These are phyloP conservation scores for Crotalus viridis DNA, from an alignment of 2,113 vertebrate species.

Conservation along the genomic window DNA sequence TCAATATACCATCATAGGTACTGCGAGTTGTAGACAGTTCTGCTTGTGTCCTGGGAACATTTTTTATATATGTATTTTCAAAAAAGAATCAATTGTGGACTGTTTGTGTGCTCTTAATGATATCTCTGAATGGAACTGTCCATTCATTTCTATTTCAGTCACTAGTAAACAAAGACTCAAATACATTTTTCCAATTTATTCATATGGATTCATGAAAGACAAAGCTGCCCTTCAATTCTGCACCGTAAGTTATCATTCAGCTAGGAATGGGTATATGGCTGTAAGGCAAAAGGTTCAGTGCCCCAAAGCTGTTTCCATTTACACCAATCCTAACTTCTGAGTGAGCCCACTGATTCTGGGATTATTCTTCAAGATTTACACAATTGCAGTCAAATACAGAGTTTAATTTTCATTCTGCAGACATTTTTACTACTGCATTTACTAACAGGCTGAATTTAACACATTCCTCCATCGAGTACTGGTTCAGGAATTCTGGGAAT, in stretches of 20 bases:
- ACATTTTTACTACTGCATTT: slow-evolving; percentile 2
- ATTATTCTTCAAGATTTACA: slow-evolving; percentile 27
- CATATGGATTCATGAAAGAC: slow-evolving; percentile 12
- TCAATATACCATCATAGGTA: not conserved
- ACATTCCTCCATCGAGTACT: not conserved
- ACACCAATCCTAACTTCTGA: slow-evolving; percentile 3
- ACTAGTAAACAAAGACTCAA: not conserved
- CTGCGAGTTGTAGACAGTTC: not conserved
- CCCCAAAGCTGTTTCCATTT: slow-evolving; percentile 22
- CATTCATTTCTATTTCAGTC: not conserved
- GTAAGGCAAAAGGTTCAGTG: not conserved
- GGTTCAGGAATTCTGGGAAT: too few species aligned
- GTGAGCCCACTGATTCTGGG: slow-evolving; percentile 7
- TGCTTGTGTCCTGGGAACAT: not conserved
- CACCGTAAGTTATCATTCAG: slow-evolving; percentile 13
- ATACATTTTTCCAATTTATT: not conserved
- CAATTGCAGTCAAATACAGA: slow-evolving; percentile 36
- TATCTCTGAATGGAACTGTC: not conserved
- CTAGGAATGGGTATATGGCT: slow-evolving; percentile 30
- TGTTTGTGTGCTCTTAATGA: rapidly evolving
- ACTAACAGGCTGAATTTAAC: not conserved
- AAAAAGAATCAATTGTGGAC: not conserved
- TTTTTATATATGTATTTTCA: slow-evolving; percentile 1
- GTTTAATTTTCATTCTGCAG: slow-evolving; percentile 12
- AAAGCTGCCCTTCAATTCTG: slow-evolving; percentile 9